These are phyloP conservation scores for Steatocranus sp. DNA, from an alignment of 2,797 vertebrate genomes.

Conservation along the genomic window DNA sequence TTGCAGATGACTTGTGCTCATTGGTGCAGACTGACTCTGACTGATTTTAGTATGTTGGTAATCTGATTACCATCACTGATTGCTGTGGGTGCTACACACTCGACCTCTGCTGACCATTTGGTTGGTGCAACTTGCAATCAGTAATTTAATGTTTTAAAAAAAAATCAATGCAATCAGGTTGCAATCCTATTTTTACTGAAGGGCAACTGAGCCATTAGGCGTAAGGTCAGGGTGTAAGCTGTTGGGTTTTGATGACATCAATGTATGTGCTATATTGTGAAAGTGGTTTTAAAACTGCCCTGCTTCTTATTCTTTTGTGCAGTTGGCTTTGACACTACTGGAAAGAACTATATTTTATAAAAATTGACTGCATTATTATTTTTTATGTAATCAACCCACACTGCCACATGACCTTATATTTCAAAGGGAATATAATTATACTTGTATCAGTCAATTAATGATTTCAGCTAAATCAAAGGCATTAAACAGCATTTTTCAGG, in stretches of 20 bases:
- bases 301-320: background rate
- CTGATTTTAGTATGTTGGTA: background rate
- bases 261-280: background rate
- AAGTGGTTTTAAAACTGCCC: accelerated
- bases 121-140: background rate
- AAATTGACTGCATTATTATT: background rate
- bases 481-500: background rate
- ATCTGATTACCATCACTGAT: background rate
- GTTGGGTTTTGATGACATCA: accelerated
- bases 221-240: background rate
- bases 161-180: background rate
- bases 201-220: background rate
- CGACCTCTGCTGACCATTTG: background rate
- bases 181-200: background rate
- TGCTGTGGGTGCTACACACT: background rate
- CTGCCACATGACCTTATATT: background rate
- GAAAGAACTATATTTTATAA: background rate
- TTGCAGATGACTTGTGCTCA: background rate
- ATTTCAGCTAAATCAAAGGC: background rate
- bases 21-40: background rate
- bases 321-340: accelerated
- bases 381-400: background rate
- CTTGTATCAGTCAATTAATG: background rate
- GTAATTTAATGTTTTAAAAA: background rate
- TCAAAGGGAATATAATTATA: background rate